These are phyloP conservation scores for Rhorus exstirpatorius DNA, from an alignment of 2,888 invertebrate species.

Conservation along the genomic window DNA sequence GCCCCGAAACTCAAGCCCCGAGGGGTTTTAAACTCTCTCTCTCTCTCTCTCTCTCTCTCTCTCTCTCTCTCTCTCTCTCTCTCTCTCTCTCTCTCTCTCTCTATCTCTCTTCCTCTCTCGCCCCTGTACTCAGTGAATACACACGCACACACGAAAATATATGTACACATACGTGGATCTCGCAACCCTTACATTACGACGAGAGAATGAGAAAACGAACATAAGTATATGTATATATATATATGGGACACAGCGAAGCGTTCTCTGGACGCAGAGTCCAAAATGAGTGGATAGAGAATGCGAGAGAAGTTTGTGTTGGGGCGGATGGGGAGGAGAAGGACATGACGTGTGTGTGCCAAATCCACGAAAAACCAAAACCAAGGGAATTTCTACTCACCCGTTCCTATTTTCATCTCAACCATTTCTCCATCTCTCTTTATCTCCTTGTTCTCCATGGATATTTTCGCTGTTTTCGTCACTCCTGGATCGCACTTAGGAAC, in stretches of 20 bases:
- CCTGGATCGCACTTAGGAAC: slow-evolving; percentile 27
- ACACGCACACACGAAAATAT: background rate
- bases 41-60: slow-evolving; percentile 86
- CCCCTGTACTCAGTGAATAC: slow-evolving; percentile 52
- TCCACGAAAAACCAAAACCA: slow-evolving; percentile 81
- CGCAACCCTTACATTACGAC: slow-evolving; percentile 85
- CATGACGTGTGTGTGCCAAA: slow-evolving; percentile 77
- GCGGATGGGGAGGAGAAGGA: slow-evolving; percentile 68
- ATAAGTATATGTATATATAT: slow-evolving; percentile 25
- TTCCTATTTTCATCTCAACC: slow-evolving; percentile 52
- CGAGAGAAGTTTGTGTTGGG: slow-evolving; percentile 1
- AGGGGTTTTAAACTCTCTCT: too few species aligned
- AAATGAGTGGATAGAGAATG: slow-evolving; percentile 17
- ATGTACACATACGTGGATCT: background rate
- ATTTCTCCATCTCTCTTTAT: slow-evolving; percentile 47
- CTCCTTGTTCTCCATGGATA: slow-evolving; percentile 15
- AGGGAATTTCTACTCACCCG: slow-evolving; percentile 75
- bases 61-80: slow-evolving; percentile 77
- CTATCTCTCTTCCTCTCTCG: too few species aligned
- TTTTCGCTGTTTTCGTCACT: slow-evolving; percentile 51
- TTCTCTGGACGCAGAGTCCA: slow-evolving; percentile 38
- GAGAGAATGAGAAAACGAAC: slow-evolving; percentile 61
- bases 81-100: too few species aligned
- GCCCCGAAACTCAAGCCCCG: slow-evolving; percentile 84
- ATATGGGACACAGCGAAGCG: slow-evolving; percentile 12